Evolutionary conservation across 2,113 vertebrate genomes (phyloP), one percentile per base, ranked within the genome.

Genomic region (Corvus cornix): DNA sequence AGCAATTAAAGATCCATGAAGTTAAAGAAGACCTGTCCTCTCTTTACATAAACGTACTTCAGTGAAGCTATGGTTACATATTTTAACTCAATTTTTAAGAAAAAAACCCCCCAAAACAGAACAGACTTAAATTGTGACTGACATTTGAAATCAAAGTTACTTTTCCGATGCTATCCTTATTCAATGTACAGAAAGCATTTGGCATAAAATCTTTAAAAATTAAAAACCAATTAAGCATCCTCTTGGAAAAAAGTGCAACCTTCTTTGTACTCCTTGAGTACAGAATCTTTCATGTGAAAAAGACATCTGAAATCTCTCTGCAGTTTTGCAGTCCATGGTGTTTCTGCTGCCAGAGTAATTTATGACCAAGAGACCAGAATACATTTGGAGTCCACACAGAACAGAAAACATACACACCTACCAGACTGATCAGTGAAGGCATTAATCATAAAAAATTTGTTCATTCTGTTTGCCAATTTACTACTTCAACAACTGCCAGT

Each of bases 1-100:
- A 67, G 72, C 88, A 90, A 96, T 83, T 92, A 90, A 87, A 88
- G 85, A 95, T 63, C 83, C 7, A 33, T 30, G 35, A 93, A 88
- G 70, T 90, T 62, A 73, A 87, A 75, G 62, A 55, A 76, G 43
- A 85, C 27, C 37, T 51, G 27, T 58, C 21, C 17, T 86, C 75
- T 92, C 67, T 84, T 86, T 74, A 75, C 27, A 69, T 93, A 37
- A 37, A 37, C 4, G 10, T 62, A 78, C 41, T 79, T 88, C 67
- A 83, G 9, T 73, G 59, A 93, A 83, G 31, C 58, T 64, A 41
- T 20, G 28, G 67, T 70, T 91, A 87, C 17, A 19, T 75, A 81
- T 77, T 93, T 69, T 58, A 66, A 74, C 35, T 93, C 73, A 31
- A 62, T 73, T 72, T 87, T 73, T 78, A 21, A 84, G 43, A 58